Percentiles rank a stretch among this genome's conserved stretches.
Evolutionary conservation across 2,113 vertebrate species (phyloP).

Genomic region (Ammodramus savannarum): DNA sequence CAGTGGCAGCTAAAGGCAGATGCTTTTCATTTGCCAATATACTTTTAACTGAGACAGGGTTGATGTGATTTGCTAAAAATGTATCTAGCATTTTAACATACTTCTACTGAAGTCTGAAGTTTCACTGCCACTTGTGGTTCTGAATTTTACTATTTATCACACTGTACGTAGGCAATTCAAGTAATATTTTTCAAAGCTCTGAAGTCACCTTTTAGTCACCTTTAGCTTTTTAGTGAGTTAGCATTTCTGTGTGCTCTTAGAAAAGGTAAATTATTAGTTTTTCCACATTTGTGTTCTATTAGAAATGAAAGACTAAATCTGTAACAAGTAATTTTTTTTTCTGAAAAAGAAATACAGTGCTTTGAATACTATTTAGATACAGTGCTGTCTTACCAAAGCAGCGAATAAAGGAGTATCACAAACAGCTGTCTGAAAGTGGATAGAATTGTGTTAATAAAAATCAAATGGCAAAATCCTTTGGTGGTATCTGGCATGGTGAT

Average conservation of each 20-base stretch:
- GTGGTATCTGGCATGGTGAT: neutral
- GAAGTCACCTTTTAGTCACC: neutral
- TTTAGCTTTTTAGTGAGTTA: neutral
- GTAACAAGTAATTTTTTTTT: neutral
- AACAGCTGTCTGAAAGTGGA: neutral
- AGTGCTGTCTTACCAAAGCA: neutral
- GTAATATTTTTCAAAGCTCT: neutral
- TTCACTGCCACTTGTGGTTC: neutral
- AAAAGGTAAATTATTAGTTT: neutral
- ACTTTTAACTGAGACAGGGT: neutral
- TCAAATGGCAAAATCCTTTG: neutral
- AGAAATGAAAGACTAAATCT: neutral
- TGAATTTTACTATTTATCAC: neutral
- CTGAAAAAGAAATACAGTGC: neutral
- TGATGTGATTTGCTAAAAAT: neutral
- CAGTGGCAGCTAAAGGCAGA: neutral
- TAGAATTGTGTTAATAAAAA: neutral
- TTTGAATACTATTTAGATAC: neutral
- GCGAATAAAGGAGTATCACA: neutral
- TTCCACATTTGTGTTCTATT: neutral
- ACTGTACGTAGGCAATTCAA: rapidly evolving
- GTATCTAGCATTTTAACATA: neutral
- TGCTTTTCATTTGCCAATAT: neutral
- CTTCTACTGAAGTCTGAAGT: neutral
- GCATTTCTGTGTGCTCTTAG: neutral